A percentile compares a stretch with the other conserved stretches of the same genome.
These are phyloP conservation scores for Chaetoderma sp. DNA, from an alignment of 2,888 invertebrate species.

Conservation along the genomic window DNA sequence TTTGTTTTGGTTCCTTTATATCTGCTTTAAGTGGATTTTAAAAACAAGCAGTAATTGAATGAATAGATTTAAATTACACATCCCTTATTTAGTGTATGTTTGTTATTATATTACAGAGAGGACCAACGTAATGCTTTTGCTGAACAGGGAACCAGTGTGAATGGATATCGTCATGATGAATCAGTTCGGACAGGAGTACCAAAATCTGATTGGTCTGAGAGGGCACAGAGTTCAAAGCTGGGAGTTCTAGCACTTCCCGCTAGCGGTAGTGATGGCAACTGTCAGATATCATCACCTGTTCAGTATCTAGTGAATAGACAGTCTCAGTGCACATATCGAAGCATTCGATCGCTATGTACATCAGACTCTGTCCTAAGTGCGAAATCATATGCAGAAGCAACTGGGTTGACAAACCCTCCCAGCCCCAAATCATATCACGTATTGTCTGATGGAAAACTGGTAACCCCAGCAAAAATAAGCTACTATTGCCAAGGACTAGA, in stretches of 20 bases:
- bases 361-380: constrained; percentile 50
- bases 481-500: too few species aligned
- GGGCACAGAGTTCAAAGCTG: constrained; percentile 6
- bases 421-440: constrained; percentile 37
- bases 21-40: too few species aligned
- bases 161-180: constrained; percentile 43
- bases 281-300: constrained; percentile 54
- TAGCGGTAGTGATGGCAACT: constrained; percentile 47
- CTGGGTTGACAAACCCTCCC: constrained; percentile 34
- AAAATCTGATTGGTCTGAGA: background rate
- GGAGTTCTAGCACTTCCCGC: constrained; percentile 56
- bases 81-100: too few species aligned
- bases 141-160: background rate
- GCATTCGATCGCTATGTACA: constrained; percentile 44
- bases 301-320: constrained; percentile 48
- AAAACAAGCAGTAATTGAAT: too few species aligned
- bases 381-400: constrained; percentile 46
- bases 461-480: constrained; percentile 40
- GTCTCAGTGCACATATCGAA: constrained; percentile 42
- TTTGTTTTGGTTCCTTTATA: too few species aligned
- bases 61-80: too few species aligned
- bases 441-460: constrained; percentile 5
- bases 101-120: too few species aligned
- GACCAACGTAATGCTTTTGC: too few species aligned
- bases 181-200: background rate